phyloP scores from a whole-genome alignment of 2,888 invertebrate genomes.

The Maniola hyperantus region DNA sequence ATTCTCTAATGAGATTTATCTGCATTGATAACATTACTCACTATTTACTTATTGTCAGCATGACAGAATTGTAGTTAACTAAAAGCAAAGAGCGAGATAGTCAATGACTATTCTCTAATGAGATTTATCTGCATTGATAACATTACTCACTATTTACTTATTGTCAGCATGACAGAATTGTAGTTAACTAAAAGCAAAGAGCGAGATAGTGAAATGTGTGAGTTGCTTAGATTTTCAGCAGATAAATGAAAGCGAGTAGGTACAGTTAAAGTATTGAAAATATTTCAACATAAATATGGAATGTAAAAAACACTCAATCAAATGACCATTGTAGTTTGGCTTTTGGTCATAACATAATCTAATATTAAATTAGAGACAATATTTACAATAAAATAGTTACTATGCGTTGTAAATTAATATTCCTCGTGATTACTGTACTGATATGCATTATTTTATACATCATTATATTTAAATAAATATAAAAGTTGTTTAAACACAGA shows the following conservation, averaged over 20 bases:
- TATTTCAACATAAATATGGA: slow-evolving; percentile 83
- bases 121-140: too few species aligned
- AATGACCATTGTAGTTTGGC: slow-evolving; percentile 75
- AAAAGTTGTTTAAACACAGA: slow-evolving; percentile 83
- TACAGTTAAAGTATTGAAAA: slow-evolving; percentile 68
- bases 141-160: slow-evolving; percentile 66
- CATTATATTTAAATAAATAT: slow-evolving; percentile 74
- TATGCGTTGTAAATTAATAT: slow-evolving; percentile 77
- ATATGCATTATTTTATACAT: slow-evolving; percentile 75
- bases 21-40: slow-evolving; percentile 67
- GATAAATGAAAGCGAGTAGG: slow-evolving; percentile 46
- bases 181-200: slow-evolving; percentile 32
- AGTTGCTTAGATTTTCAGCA: slow-evolving; percentile 37
- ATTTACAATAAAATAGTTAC: slow-evolving; percentile 81
- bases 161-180: slow-evolving; percentile 52
- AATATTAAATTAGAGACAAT: slow-evolving; percentile 78
- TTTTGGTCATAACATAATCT: slow-evolving; percentile 70
- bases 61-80: slow-evolving; percentile 42
- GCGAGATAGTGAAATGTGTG: slow-evolving; percentile 25
- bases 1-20: slow-evolving; percentile 75
- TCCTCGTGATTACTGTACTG: slow-evolving; percentile 76
- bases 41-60: slow-evolving; percentile 60
- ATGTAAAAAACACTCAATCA: slow-evolving; percentile 82
- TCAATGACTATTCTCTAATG: too few species aligned
- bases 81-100: slow-evolving; percentile 30